Evolutionary conservation across 2,888 invertebrate species (phyloP), one percentile per base, ranked within the genome.

Genomic region (Diogma glabrata): DNA sequence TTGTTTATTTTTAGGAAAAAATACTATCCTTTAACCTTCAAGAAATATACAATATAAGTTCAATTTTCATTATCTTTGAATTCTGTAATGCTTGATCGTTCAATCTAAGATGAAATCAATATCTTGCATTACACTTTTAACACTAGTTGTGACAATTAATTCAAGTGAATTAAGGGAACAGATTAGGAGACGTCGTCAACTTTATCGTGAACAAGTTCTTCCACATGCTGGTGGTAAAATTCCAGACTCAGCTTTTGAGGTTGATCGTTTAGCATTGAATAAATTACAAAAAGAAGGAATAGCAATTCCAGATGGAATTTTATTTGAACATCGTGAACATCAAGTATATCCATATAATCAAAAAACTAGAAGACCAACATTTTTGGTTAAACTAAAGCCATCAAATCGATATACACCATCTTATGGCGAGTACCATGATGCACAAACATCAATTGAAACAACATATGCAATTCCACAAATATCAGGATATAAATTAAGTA

Each of bases 221-320:
- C 80, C 80, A 8, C 73, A 74, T 57, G 68, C 73, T 28, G 80
- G 80, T 30, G 80, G 80, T 1, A 78, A 78, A 63, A 78, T 80
- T 56, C 80, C 80, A 0, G 79, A 78, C 52, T 75, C 76, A 38
- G 79, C 80, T 7, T 80, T 80, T 57, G 69, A 73, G 55, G 72
- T 75, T 1, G 78, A 79, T 63, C 72, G 80, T 10, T 63, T 80
- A 45, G 73, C 74, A 36, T 62, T 79, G 28, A 80, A 80, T 63
- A 73, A 75, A 40, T 63, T 79, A 38, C 78, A 79, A 62, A 77
- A 78, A 59, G 76, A 78, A 58, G 80, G 80, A 17, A 75, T 79
- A 36, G 70, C 76, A 1, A 66, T 77, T 28, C 76, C 78, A 4
- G 78, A 79, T 61, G 80, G 80, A 7, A 66, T 76, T 28, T 61